These are phyloP conservation scores for Diglossa brunneiventris DNA, from an alignment of 2,113 vertebrate species.

Conservation along the genomic window DNA sequence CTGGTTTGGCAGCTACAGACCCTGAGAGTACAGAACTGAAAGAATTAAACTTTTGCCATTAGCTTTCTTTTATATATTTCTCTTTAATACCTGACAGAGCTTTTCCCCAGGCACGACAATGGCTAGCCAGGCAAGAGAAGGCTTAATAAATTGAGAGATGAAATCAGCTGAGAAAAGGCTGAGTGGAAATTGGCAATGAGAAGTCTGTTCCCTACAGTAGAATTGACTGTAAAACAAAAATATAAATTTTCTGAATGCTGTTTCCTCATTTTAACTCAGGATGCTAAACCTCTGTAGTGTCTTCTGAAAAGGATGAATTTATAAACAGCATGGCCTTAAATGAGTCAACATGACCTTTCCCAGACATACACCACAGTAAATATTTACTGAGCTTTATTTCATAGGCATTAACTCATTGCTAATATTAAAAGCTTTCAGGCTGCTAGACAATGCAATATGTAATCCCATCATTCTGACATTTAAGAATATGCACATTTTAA, in stretches of 20 bases:
- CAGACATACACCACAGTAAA: neutral
- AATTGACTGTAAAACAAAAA: neutral
- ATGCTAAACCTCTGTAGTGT: neutral
- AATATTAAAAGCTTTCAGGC: conserved; percentile 10
- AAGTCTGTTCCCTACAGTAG: neutral
- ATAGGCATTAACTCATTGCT: neutral
- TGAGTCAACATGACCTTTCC: conserved; percentile 5
- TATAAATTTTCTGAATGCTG: neutral
- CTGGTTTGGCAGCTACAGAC: neutral
- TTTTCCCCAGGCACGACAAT: neutral
- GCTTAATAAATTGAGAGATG: neutral
- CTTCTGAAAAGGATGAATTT: neutral
- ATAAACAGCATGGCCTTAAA: conserved; percentile 15
- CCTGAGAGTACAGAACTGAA: neutral
- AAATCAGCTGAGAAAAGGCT: neutral
- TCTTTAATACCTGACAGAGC: conserved; percentile 10
- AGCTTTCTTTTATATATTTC: neutral
- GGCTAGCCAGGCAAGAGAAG: conserved; percentile 1
- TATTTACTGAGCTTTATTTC: conserved; percentile 39
- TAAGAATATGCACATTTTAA: neutral
- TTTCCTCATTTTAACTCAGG: neutral
- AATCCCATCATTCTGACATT: neutral
- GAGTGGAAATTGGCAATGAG: neutral
- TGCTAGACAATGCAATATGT: neutral
- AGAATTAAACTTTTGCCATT: neutral